A percentile compares a stretch with the other conserved stretches of the same genome.
These are phyloP conservation scores for Potamarius usumacintae DNA, from an alignment of 2,113 vertebrate genomes.

Conservation along the genomic window DNA sequence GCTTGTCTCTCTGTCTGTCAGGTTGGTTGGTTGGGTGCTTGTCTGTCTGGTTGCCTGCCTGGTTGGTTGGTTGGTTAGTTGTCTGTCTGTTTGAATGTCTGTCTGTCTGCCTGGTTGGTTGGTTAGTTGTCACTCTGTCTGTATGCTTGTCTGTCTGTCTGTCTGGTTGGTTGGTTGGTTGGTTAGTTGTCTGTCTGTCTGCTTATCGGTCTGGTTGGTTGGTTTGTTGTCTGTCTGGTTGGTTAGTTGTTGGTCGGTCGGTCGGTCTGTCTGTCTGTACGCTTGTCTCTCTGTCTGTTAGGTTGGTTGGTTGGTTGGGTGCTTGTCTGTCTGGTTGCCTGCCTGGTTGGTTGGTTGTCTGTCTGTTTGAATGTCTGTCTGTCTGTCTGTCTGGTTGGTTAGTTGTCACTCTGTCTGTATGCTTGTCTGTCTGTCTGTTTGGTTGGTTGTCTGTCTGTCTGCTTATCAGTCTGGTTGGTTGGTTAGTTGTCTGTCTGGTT, in stretches of 20 bases:
- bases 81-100: no score
- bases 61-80: no score
- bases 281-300: no score
- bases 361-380: background rate
- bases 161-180: background rate
- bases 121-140: no score
- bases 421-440: accelerated
- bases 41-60: no score
- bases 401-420: background rate
- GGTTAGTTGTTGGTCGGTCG: no score
- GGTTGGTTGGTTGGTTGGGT: no score
- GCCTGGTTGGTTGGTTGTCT: background rate
- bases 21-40: background rate
- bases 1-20: background rate
- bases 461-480: background rate
- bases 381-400: background rate
- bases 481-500: background rate
- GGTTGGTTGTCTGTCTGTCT: background rate
- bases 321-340: background rate
- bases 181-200: no score
- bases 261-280: no score
- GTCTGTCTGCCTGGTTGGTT: no score
- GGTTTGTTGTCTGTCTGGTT: no score
- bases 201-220: no score
- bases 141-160: background rate